phyloP scores from a whole-genome alignment of 2,888 invertebrate genomes.

The Troides aeacus region DNA sequence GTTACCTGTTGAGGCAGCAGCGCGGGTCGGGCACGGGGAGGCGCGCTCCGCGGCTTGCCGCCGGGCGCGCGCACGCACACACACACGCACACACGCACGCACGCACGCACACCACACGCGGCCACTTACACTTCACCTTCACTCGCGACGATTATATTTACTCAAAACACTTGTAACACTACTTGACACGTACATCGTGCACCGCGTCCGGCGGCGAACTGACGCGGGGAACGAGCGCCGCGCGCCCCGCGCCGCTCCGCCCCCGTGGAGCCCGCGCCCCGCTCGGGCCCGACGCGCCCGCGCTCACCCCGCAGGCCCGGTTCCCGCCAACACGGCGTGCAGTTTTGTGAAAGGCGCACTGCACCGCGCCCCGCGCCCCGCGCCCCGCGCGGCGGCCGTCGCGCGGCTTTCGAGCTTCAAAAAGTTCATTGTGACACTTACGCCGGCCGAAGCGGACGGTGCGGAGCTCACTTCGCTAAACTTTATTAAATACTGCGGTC shows the following conservation, averaged over 20 bases:
- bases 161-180: neutral
- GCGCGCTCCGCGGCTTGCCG: too few species aligned
- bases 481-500: too few species aligned
- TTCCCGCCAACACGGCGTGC: slow-evolving; percentile 58
- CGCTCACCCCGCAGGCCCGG: slow-evolving; percentile 65
- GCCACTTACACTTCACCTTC: slow-evolving; percentile 25
- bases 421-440: neutral
- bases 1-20: neutral
- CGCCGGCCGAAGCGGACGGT: neutral
- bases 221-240: slow-evolving; percentile 34
- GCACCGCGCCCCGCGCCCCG: slow-evolving; percentile 30
- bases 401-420: slow-evolving; percentile 2
- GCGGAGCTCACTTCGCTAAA: too few species aligned
- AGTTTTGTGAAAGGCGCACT: slow-evolving; percentile 67
- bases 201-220: slow-evolving; percentile 45
- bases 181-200: slow-evolving; percentile 23
- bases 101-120: slow-evolving; percentile 6
- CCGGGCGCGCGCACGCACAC: neutral
- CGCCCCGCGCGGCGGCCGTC: neutral
- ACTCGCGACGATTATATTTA: slow-evolving; percentile 42
- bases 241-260: slow-evolving; percentile 34
- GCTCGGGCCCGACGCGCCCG: slow-evolving; percentile 40
- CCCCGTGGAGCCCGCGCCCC: slow-evolving; percentile 27
- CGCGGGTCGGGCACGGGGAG: too few species aligned
- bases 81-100: neutral